Base-by-base conservation (phyloP, 2,797 vertebrate genomes). In the Neomorphus geoffroyi region DNA sequence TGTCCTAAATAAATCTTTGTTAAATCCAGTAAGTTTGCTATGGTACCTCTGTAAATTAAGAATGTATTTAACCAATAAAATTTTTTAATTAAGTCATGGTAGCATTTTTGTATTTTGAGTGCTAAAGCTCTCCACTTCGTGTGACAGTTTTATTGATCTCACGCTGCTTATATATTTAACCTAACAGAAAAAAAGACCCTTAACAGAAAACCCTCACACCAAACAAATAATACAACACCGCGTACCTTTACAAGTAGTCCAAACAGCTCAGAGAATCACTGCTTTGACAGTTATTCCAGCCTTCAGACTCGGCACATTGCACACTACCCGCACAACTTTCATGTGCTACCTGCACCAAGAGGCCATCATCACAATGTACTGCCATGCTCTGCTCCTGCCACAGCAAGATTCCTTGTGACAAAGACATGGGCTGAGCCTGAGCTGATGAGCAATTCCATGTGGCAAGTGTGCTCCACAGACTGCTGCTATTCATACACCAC, bases 1-100 rank as follows among this genome's bases (percentile, higher is more conserved):
- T 62, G 64, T 95, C 91, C 53, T 95, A 87, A 95, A 87, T 89
- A 92, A 91, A 62, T 54, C 72, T 86, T 75, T 88, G 86, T 91
- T 90, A 86, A 77, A 78, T 89, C 91, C 46, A 46, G 65, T 86
- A 90, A 72, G 46, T 90, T 94, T 93, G 86, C 81, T 86, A 93
- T 84, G 86, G 93, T 96, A 97, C 85, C 46, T 88, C 80, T 95
- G 79, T 97, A 92, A 96, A 93, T 95, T 91, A 96, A 95, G 91
- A 95, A 95, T 94, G 92, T 97, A 96, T 96, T 97, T 96, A 97
- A 97, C 86, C 92, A 97, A 97, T 97, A 97, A 96, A 41, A 43
- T 92, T 95, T 97, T 96, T 50, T 93, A 94, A 95, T 93, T 64
- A 87, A 73, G 32, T 62, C 9, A 26, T 0, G 8, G n/a, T n/a